A percentile compares a stretch with the other conserved stretches of the same genome.
These are phyloP conservation scores for Penaeus monodon DNA, from an alignment of 2,888 invertebrate species.

Conservation along the genomic window DNA sequence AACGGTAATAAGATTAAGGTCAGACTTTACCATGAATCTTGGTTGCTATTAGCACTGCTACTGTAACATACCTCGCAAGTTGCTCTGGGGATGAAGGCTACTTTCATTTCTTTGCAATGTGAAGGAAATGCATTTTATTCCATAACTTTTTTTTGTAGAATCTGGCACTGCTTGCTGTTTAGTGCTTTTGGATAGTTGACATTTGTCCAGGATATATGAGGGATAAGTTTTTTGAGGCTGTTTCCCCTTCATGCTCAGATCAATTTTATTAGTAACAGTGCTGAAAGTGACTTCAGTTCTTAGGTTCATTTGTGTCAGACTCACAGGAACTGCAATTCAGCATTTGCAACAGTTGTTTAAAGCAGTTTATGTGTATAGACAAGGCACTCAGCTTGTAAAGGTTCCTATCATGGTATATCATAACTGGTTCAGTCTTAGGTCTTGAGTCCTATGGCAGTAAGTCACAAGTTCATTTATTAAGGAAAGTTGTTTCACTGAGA, in stretches of 20 bases:
- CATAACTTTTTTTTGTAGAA: background rate
- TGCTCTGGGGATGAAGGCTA: constrained; percentile 43
- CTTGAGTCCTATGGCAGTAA: constrained; percentile 31
- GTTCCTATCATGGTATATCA: constrained; percentile 50
- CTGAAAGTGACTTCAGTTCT: constrained; percentile 39
- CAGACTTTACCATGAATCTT: constrained; percentile 18
- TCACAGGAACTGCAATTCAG: constrained; percentile 44
- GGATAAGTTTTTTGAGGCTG: constrained; percentile 42
- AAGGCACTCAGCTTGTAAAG: constrained; percentile 47
- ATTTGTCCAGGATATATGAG: constrained; percentile 18
- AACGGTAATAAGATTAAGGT: constrained; percentile 38
- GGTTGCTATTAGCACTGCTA: constrained; percentile 42
- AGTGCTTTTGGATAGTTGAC: constrained; percentile 25
- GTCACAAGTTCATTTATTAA: constrained; percentile 47
- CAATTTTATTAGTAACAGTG: constrained; percentile 54
- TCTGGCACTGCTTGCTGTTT: constrained; percentile 24
- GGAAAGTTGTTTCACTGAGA: constrained; percentile 40
- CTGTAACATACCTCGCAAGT: constrained; percentile 56
- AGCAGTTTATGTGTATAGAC: constrained; percentile 38
- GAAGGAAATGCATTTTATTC: constrained; percentile 13
- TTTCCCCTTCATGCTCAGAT: constrained; percentile 41
- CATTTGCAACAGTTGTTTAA: constrained; percentile 31
- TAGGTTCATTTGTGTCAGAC: constrained; percentile 39
- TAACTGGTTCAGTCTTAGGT: constrained; percentile 34
- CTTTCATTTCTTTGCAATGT: constrained; percentile 14